phyloP scores from a whole-genome alignment of 1,140 invertebrate genomes.

The Solen grandis region DNA sequence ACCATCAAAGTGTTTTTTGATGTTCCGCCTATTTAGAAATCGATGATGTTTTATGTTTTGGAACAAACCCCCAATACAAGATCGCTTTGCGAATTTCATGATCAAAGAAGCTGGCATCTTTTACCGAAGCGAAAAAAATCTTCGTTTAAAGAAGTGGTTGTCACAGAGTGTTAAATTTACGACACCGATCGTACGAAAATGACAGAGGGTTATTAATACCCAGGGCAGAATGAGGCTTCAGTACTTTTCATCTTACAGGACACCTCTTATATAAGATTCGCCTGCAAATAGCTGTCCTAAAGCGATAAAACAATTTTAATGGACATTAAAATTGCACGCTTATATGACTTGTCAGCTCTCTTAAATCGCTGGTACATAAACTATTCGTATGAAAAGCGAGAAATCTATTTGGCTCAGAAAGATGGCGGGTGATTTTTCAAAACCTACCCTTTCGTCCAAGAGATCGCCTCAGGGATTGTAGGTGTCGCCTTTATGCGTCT shows the following conservation, averaged over 20 bases:
- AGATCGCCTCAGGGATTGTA: background rate
- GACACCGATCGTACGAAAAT: background rate
- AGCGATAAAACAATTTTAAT: slow-evolving; percentile 48
- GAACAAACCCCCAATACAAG: background rate
- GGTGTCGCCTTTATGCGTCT: background rate
- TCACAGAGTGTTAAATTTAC: background rate
- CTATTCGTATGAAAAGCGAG: background rate
- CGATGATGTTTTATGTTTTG: background rate
- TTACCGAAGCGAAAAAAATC: background rate
- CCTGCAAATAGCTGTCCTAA: slow-evolving; percentile 28
- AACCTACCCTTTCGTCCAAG: background rate
- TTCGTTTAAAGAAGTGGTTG: background rate
- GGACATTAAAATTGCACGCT: slow-evolving; percentile 41
- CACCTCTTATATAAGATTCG: slow-evolving; percentile 41
- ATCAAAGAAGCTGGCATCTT: background rate
- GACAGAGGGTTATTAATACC: background rate
- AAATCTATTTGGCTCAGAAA: background rate
- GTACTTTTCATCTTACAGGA: background rate
- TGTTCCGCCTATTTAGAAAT: background rate
- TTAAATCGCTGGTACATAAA: slow-evolving; percentile 27
- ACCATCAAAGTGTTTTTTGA: background rate
- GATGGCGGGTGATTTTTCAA: background rate
- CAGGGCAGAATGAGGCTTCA: background rate
- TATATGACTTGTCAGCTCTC: slow-evolving; percentile 20
- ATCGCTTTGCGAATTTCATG: background rate